These are phyloP conservation scores for Asarcornis scutulata DNA, from an alignment of 2,113 vertebrate genomes.

Conservation along the genomic window DNA sequence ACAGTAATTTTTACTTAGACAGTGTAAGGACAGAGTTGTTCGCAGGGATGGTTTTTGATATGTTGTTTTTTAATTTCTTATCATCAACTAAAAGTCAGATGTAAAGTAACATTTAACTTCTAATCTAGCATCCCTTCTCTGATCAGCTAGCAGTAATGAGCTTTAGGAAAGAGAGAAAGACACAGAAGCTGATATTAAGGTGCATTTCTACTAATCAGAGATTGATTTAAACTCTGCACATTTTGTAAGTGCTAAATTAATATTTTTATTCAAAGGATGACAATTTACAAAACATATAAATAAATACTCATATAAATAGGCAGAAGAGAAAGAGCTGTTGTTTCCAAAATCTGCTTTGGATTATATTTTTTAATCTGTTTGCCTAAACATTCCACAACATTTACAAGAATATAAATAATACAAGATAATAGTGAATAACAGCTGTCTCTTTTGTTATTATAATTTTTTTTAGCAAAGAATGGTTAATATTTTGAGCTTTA, in stretches of 20 bases:
- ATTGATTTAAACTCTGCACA: neutral
- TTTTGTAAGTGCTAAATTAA: neutral
- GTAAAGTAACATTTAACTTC: neutral
- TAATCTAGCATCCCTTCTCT: neutral
- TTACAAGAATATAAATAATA: neutral
- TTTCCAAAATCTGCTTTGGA: neutral
- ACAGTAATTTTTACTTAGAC: neutral
- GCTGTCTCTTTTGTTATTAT: neutral
- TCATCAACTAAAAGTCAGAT: neutral
- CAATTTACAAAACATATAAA: neutral
- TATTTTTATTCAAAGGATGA: neutral
- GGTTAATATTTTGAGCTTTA: neutral
- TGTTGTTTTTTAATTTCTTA: accelerated
- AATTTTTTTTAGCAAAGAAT: neutral
- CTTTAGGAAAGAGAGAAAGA: neutral
- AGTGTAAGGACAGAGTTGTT: neutral
- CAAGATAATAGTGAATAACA: neutral
- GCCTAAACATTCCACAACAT: neutral
- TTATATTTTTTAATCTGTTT: neutral
- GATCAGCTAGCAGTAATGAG: neutral
- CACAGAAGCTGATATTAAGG: neutral
- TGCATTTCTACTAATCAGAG: neutral
- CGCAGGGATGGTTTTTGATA: neutral
- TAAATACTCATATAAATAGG: accelerated
- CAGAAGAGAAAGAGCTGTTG: neutral